Evolutionary conservation across 1,140 invertebrate species (phyloP), one percentile per base, ranked within the genome.

Genomic region (Phymastichus coffea): DNA sequence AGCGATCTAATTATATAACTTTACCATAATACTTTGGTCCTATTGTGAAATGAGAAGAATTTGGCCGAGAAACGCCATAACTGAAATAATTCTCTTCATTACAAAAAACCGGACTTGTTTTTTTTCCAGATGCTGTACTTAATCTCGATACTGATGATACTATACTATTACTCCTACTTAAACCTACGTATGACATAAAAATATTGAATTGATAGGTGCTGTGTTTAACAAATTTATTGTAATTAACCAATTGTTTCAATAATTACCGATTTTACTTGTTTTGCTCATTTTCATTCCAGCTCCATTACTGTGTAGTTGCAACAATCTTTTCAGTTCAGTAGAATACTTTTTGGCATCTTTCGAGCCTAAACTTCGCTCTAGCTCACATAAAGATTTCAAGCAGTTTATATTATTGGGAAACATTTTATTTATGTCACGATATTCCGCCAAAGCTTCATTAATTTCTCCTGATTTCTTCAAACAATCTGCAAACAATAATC

Each of bases 351-450:
- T 83, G 4, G 88, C 86, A 71, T 95, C 92, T 63, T 88, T 85
- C 95, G 78, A 3, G 93, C 92, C 28, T 94, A 79, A 81, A 94
- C 95, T 64, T 83, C 88, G 71, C 86, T 92, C 25, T 94, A 74
- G 55, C 91, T 84, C 12, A 95, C 87, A 87, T 43, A 97, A 80
- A 67, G 93, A 92, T 67, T 92, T 88, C 4, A 97, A 79, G 77
- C 92, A 94, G 69, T 93, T 92, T 2, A 89, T 83, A 77, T 94
- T 94, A 22, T 94, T 90, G 0, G 93, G 93, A 74, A 94, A 94
- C 61, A 84, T 84, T 41, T 81, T 80, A 67, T 92, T 85, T 57
- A 93, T 90, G 60, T 86, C 81, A 77, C 92, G 90, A 74, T 94
- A 95, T 23, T 88, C 86, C 38, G 86, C 84, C 10, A 95, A 72